A percentile compares a stretch with the other conserved stretches of the same genome.
These are phyloP conservation scores for Eulemur rubriventer DNA, from an alignment of 2,797 vertebrate species.

Conservation along the genomic window DNA sequence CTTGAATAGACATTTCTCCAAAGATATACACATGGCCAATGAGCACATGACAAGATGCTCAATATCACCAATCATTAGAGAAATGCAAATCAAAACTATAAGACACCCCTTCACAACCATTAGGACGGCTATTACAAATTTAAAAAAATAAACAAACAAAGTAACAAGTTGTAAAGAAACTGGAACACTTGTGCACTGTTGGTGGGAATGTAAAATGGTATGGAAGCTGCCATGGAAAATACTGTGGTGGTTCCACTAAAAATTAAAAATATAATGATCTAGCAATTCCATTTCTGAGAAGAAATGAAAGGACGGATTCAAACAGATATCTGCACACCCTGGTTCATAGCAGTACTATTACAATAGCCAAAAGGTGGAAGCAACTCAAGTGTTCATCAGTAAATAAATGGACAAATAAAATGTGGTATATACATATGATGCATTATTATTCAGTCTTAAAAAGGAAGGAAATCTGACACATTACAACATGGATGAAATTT, in stretches of 20 bases:
- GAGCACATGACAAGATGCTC: background rate
- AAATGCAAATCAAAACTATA: background rate
- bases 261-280: background rate
- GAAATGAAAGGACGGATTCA: background rate
- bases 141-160: background rate
- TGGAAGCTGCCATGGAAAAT: background rate
- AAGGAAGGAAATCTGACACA: background rate
- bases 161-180: background rate
- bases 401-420: background rate
- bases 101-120: background rate
- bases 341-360: background rate
- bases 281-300: background rate
- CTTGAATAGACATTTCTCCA: background rate
- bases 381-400: background rate
- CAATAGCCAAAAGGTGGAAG: background rate
- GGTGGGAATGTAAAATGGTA: background rate
- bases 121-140: background rate
- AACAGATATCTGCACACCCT: background rate
- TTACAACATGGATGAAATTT: background rate
- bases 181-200: background rate
- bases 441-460: background rate
- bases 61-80: background rate
- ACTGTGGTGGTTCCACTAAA: background rate
- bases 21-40: background rate
- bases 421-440: background rate